phyloP scores from a whole-genome alignment of 2,797 vertebrate species.

The Falco novaeseelandiae region DNA sequence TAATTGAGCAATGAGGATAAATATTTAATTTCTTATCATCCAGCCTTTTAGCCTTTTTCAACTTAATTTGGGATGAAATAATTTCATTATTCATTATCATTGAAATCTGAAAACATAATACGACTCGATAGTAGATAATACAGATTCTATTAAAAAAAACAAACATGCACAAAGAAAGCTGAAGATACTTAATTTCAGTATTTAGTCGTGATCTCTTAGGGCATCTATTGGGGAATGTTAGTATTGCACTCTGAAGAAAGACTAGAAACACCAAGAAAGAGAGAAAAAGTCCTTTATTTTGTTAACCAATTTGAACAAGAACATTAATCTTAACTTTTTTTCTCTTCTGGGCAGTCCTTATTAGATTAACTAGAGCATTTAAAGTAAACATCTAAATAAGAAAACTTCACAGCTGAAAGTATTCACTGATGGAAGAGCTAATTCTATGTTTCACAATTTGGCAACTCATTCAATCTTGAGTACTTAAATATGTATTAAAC shows the following conservation, averaged over 20 bases:
- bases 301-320: neutral
- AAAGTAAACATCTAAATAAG: neutral
- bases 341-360: neutral
- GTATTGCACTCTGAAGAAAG: constrained; percentile 59
- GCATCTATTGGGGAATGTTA: constrained; percentile 73
- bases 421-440: neutral
- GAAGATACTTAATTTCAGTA: neutral
- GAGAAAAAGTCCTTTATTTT: neutral
- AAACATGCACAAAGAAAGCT: neutral
- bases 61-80: constrained; percentile 25
- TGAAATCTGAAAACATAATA: constrained; percentile 30
- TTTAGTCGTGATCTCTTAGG: constrained; percentile 55
- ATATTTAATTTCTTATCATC: constrained; percentile 45
- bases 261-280: neutral
- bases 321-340: neutral
- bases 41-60: neutral
- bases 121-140: neutral
- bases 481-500: neutral
- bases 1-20: neutral
- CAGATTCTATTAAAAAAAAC: neutral
- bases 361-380: neutral
- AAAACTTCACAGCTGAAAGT: neutral
- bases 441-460: neutral
- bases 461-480: neutral
- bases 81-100: neutral